Evolutionary conservation across 1,140 invertebrate species (phyloP).

Genomic region (fruit fly (Drosophila melanogaster)): DNA sequence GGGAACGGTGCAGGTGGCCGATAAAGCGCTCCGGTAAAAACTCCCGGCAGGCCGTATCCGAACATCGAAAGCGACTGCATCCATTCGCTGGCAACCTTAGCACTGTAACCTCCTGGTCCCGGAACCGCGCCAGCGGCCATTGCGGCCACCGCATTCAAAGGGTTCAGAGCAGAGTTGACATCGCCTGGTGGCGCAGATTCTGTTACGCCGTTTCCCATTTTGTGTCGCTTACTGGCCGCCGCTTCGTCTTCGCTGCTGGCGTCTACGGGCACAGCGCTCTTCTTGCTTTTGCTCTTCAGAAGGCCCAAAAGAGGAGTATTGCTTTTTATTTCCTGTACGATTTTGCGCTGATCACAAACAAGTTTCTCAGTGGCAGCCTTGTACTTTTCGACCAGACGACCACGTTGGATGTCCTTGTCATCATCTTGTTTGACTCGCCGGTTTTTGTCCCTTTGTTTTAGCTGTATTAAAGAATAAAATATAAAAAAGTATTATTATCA

Average conservation of each 20-base stretch:
- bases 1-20: slow-evolving; percentile 61
- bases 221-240: slow-evolving; percentile 34
- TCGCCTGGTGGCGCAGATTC: background rate
- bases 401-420: slow-evolving; percentile 69
- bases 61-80: slow-evolving; percentile 81
- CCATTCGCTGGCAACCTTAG: slow-evolving; percentile 77
- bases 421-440: slow-evolving; percentile 56
- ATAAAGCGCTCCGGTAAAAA: slow-evolving; percentile 73
- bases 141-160: slow-evolving; percentile 58
- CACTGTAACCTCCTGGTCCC: slow-evolving; percentile 47
- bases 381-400: slow-evolving; percentile 85
- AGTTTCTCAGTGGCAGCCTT: slow-evolving; percentile 86
- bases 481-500: too few species aligned
- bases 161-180: slow-evolving; percentile 40
- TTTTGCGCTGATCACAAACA: slow-evolving; percentile 86
- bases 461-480: slow-evolving; percentile 10
- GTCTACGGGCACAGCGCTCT: slow-evolving; percentile 4
- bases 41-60: slow-evolving; percentile 65
- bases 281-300: slow-evolving; percentile 65
- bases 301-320: slow-evolving; percentile 84
- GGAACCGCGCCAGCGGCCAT: slow-evolving; percentile 54
- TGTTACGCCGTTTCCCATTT: slow-evolving; percentile 39
- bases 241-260: slow-evolving; percentile 61
- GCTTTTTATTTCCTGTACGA: slow-evolving; percentile 86
- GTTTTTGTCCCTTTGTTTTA: slow-evolving; percentile 63